Percentiles rank a stretch among this genome's conserved stretches.
phyloP scores from a whole-genome alignment of 64 coral and sea anemone genomes.

The Platygyra sinensis region DNA sequence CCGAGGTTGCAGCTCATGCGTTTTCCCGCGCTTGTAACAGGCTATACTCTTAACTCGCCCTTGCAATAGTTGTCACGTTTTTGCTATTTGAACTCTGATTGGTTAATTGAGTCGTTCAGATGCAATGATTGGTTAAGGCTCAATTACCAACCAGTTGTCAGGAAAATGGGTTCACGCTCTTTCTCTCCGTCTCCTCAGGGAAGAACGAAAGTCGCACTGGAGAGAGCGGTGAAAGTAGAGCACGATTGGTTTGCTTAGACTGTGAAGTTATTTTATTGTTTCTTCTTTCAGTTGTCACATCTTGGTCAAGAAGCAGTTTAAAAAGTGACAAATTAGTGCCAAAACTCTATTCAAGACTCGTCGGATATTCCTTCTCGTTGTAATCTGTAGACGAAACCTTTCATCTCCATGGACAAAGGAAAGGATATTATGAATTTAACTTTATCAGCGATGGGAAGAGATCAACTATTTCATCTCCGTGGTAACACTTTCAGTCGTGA shows the following conservation, averaged over 20 bases:
- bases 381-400: not conserved
- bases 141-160: no score
- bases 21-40: no score
- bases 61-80: no score
- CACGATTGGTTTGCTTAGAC: not conserved
- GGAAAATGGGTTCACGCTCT: no score
- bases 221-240: not conserved
- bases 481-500: not conserved
- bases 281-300: slow-evolving; percentile 57
- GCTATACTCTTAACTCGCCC: no score
- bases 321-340: not conserved
- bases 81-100: no score
- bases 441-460: not conserved
- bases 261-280: not conserved
- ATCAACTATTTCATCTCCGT: not conserved
- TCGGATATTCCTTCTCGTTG: not conserved
- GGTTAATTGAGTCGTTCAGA: no score
- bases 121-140: no score
- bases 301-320: slow-evolving; percentile 47
- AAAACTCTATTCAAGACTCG: not conserved
- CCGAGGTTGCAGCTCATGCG: no score
- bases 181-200: not conserved
- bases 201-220: not conserved
- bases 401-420: not conserved
- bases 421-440: not conserved